Percentiles rank a stretch among this genome's conserved stretches.
These are phyloP conservation scores for Tineola bisselliella DNA, from an alignment of 2,888 invertebrate genomes.

Conservation along the genomic window DNA sequence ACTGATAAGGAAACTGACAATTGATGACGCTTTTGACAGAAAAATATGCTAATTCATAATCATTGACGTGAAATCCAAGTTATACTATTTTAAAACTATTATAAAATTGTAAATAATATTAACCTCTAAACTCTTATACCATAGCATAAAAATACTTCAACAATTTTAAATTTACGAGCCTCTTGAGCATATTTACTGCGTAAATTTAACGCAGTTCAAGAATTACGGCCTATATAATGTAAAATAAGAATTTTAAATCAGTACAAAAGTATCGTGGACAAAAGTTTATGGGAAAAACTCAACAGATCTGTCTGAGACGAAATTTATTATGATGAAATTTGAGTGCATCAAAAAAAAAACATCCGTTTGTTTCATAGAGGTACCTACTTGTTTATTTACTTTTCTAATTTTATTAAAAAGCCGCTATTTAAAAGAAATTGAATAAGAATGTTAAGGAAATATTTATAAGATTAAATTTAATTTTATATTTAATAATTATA, in stretches of 20 bases:
- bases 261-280: background rate
- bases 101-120: no score
- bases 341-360: background rate
- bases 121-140: background rate
- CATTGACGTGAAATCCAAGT: no score
- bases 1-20: no score
- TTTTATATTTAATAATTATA: no score
- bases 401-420: no score
- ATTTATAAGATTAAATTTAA: no score
- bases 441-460: no score
- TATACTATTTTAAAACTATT: no score
- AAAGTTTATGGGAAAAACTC: background rate
- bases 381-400: no score
- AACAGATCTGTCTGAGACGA: background rate
- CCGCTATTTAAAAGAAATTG: no score
- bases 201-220: constrained; percentile 3
- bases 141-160: background rate
- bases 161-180: background rate
- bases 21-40: no score
- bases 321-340: background rate
- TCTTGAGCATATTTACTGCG: background rate
- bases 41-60: no score
- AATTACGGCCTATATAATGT: background rate
- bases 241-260: background rate
- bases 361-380: background rate